Conservation (phyloP, 2,113 vertebrate species). For the Falco punctatus region DNA sequence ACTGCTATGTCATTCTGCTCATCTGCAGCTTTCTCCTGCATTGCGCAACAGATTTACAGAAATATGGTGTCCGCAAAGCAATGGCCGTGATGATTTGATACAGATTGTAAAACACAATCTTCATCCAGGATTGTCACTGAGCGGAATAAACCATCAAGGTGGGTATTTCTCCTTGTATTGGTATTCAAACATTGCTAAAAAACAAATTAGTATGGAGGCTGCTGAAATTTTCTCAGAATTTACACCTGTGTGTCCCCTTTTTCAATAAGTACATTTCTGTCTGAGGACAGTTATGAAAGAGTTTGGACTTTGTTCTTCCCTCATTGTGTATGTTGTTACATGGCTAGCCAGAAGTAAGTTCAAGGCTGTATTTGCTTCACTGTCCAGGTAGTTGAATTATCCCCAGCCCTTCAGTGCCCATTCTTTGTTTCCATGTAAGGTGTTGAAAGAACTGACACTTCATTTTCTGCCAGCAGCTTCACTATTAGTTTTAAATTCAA, state of each 20-base stretch:
- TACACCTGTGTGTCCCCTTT: background rate
- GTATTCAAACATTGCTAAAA: background rate
- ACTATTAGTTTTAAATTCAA: background rate
- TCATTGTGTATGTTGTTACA: background rate
- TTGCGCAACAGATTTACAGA: conserved; percentile 97
- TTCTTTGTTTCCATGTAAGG: background rate
- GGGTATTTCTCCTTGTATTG: background rate
- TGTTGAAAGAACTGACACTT: background rate
- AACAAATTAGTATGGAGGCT: background rate
- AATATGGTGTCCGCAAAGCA: conserved; percentile 96
- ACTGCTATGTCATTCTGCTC: background rate
- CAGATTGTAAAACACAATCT: conserved; percentile 92
- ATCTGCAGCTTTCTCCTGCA: conserved; percentile 90
- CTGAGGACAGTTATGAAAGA: background rate
- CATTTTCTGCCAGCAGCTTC: background rate
- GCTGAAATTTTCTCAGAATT: background rate
- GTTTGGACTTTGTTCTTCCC: background rate
- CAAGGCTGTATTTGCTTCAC: background rate
- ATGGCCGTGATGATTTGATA: conserved; percentile 85
- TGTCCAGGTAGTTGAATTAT: background rate
- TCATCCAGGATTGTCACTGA: conserved; percentile 80
- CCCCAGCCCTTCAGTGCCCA: background rate
- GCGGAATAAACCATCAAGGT: conserved; percentile 75
- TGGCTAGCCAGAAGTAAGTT: background rate
- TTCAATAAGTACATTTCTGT: background rate